Conservation (phyloP, 2,888 invertebrate genomes). For the Drosophila multiciliata region DNA sequence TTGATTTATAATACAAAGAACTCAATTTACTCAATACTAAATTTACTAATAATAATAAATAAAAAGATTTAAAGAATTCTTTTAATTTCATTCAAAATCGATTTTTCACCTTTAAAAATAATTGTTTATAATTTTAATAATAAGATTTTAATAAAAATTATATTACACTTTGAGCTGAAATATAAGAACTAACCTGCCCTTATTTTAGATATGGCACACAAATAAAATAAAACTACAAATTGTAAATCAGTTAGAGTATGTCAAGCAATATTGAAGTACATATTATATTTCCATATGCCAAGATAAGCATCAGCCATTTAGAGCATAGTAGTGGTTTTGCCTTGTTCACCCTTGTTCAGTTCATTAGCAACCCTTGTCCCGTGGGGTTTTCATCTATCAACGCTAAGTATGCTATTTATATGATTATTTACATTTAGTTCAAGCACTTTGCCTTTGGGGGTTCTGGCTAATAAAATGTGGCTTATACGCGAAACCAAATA, state of each 20-base stretch:
- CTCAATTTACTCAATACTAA: not conserved
- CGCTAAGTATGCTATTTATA: slow-evolving; percentile 59
- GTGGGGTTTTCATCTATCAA: slow-evolving; percentile 40
- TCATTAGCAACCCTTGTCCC: slow-evolving; percentile 50
- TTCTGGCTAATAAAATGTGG: slow-evolving; percentile 49
- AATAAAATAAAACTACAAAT: not conserved
- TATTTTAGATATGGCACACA: not conserved
- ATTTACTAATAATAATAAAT: not conserved
- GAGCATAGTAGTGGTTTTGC: slow-evolving; percentile 13
- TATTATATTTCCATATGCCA: not conserved
- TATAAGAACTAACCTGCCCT: not conserved
- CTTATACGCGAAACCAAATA: slow-evolving; percentile 43
- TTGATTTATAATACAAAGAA: not conserved
- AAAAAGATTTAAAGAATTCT: not conserved
- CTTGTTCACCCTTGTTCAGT: slow-evolving; percentile 19
- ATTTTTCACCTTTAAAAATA: not conserved
- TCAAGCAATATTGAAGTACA: slow-evolving; percentile 8
- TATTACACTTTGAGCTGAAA: not conserved
- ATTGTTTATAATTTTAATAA: not conserved
- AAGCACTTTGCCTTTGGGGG: slow-evolving; percentile 42
- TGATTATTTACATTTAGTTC: slow-evolving; percentile 63
- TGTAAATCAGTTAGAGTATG: not conserved
- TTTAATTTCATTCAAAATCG: not conserved
- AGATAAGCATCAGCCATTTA: slow-evolving; percentile 14
- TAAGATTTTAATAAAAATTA: not conserved